phyloP scores from a whole-genome alignment of 2,888 invertebrate genomes.

The Lobophora halterata region DNA sequence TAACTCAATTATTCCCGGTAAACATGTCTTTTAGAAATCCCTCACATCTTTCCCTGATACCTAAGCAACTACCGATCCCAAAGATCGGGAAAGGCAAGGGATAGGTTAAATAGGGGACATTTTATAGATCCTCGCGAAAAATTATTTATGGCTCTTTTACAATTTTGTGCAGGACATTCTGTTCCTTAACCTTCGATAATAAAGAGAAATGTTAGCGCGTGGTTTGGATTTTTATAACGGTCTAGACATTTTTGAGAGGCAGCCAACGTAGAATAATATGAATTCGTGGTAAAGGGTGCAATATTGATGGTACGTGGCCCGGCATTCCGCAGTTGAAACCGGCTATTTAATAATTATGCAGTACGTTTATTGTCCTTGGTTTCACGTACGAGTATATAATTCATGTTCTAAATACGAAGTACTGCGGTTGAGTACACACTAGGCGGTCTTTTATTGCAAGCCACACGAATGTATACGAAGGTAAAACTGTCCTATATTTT shows the following conservation, averaged over 20 bases:
- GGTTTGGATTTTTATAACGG: constrained; percentile 24
- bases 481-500: constrained; percentile 23
- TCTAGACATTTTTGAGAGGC: constrained; percentile 19
- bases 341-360: constrained; percentile 31
- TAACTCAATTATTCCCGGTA: too few relatives aligned
- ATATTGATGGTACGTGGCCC: constrained; percentile 20
- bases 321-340: constrained; percentile 38
- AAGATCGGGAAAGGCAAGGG: constrained; percentile 22
- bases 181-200: constrained; percentile 27
- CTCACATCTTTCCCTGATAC: constrained; percentile 9
- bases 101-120: constrained; percentile 25
- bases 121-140: constrained; percentile 24
- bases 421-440: constrained; percentile 47
- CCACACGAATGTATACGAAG: constrained; percentile 52
- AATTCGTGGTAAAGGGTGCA: constrained; percentile 13
- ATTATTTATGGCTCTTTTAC: constrained; percentile 25
- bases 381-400: constrained; percentile 59
- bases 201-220: constrained; percentile 25
- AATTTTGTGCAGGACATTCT: constrained; percentile 27
- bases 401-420: constrained; percentile 60
- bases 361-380: constrained; percentile 46
- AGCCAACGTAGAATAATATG: constrained; percentile 8
- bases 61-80: constrained; percentile 11
- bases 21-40: not conserved
- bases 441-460: constrained; percentile 56